These are phyloP conservation scores for Oreortyx pictus DNA, from an alignment of 2,797 vertebrate species.

Conservation along the genomic window DNA sequence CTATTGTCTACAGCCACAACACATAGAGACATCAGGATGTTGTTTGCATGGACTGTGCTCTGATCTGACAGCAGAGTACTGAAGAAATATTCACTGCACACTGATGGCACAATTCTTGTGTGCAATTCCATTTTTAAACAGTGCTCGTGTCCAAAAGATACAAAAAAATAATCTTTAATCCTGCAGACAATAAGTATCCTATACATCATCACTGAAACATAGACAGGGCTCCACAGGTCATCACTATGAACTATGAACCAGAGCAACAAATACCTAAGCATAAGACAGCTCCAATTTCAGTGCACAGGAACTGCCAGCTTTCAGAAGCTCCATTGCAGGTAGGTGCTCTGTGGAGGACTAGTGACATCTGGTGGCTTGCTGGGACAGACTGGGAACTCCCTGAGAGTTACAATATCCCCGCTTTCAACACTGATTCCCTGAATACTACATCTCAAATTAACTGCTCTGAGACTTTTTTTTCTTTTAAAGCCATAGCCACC, in stretches of 20 bases:
- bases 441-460: not conserved
- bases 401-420: fast-evolving
- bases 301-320: not conserved
- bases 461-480: not conserved
- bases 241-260: not conserved
- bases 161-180: not conserved
- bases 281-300: not conserved
- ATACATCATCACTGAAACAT: fast-evolving
- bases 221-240: not conserved
- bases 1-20: not conserved
- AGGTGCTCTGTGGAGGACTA: not conserved
- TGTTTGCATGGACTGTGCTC: not conserved
- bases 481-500: not conserved
- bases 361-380: conserved; percentile 47
- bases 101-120: not conserved
- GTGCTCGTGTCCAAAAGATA: not conserved
- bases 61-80: not conserved
- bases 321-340: not conserved
- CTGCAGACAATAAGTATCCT: not conserved
- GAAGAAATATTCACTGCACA: not conserved
- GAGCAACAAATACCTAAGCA: not conserved
- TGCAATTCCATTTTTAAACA: not conserved
- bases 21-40: fast-evolving
- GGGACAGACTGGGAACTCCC: not conserved
- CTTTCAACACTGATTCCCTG: not conserved